Evolutionary conservation across 2,113 vertebrate genomes (phyloP), one percentile per base, ranked within the genome.

Genomic region (Ciconia maguari): DNA sequence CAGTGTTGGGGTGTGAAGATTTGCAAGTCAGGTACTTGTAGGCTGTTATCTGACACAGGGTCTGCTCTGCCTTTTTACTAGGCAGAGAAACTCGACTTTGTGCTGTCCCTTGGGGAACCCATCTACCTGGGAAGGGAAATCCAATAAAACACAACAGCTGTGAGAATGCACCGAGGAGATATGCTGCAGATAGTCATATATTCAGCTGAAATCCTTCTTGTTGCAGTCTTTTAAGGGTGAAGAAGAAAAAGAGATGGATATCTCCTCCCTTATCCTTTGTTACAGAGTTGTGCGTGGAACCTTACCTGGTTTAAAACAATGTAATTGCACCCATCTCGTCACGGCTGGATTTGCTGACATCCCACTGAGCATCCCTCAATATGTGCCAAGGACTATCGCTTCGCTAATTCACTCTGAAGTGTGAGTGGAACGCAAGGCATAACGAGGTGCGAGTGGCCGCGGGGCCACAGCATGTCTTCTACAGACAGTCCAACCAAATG

Each of bases 1-100:
- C 22, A 27, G 46, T 1, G 0, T 26, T 1, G 2, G 52, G 29
- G 6, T 11, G 15, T 0, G 5, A 71, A 54, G 16, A 7, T 44
- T 72, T 26, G 20, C 24, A 32, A 44, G n/a, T 14, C 38, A 54
- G 46, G 46, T 36, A 22, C 29, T 48, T 16, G 20, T 9, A 16
- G 51, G 58, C 65, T 27, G 11, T 66, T 60, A 41, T 5, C 27
- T 52, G 19, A 29, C 1, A 2, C 2, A 2, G 38, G 21, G 29
- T 65, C 72, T 71, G 34, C 79, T 66, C 85, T 89, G 44, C 25
- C 25, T 77, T n/a, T 55, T 65, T 55, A 26, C 32, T 4, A 51
- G 10, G 64, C 62, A 13, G 51, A 64, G 32, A 29, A 78, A 64
- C 12, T 27, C 1, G 2, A 19, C 17, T 34, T 78, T 24, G 21